Conservation (phyloP, 2,113 vertebrate genomes). For the Ardeotis arabs region DNA sequence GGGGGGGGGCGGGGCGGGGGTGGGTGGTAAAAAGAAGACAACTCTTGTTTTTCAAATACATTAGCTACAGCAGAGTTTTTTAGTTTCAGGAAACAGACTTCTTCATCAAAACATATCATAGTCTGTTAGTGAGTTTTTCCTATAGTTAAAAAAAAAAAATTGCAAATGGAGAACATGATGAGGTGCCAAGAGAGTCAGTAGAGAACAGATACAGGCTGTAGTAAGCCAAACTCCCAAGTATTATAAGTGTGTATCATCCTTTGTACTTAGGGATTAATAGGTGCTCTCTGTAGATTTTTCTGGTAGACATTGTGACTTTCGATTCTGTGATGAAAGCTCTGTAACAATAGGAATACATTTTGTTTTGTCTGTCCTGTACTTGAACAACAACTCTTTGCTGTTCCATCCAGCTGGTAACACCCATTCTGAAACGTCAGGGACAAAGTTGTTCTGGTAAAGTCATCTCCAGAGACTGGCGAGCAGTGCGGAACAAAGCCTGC, state of each 20-base stretch:
- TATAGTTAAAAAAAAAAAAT: background rate
- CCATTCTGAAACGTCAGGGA: background rate
- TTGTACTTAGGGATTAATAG: background rate
- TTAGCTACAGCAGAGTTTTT: background rate
- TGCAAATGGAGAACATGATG: background rate
- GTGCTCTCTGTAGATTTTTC: background rate
- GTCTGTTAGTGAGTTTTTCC: background rate
- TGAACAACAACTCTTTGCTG: background rate
- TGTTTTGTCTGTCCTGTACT: background rate
- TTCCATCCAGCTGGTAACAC: background rate
- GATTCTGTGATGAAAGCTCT: no score
- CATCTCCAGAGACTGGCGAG: background rate
- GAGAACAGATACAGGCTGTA: background rate
- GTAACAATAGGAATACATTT: fast-evolving
- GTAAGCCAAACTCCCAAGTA: fast-evolving
- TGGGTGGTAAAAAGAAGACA: background rate
- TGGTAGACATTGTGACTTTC: background rate
- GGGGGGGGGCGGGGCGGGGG: no score
- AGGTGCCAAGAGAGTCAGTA: background rate
- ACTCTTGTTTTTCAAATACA: background rate
- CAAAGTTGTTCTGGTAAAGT: background rate
- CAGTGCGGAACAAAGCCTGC: fast-evolving
- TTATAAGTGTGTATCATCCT: fast-evolving
- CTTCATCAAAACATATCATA: fast-evolving
- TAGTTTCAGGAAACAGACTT: background rate